Conservation (phyloP, 2,113 vertebrate genomes). For the Lucifuga dentata region DNA sequence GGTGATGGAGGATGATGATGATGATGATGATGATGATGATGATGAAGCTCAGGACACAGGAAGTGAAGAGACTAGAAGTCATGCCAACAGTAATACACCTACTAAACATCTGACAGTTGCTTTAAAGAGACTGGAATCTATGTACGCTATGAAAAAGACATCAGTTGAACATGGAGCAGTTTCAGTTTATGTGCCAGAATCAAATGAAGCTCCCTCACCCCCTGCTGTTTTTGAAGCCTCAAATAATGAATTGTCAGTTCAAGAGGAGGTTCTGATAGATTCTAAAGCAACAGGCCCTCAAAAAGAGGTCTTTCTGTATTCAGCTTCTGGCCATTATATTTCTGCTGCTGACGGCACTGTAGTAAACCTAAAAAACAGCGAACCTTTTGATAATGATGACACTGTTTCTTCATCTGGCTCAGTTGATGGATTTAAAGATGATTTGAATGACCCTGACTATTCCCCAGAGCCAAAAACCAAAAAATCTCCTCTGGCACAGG, state of each 20-base stretch:
- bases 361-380: neutral
- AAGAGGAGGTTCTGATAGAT: conserved; percentile 57
- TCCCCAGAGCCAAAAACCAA: conserved; percentile 46
- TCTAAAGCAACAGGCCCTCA: conserved; percentile 21
- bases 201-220: conserved; percentile 1
- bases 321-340: conserved; percentile 61
- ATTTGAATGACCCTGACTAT: conserved; percentile 73
- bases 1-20: conserved; percentile 40
- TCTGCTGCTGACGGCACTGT: conserved; percentile 28
- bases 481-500: conserved; percentile 8
- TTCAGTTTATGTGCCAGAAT: neutral
- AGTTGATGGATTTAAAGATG: conserved; percentile 64
- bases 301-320: conserved; percentile 62
- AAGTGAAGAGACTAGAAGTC: conserved; percentile 1
- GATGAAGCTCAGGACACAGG: conserved; percentile 33
- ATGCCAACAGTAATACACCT: conserved; percentile 55
- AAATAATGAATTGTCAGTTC: conserved; percentile 33
- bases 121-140: conserved; percentile 65
- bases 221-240: conserved; percentile 38
- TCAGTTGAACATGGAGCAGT: neutral
- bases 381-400: conserved; percentile 16
- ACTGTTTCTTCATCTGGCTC: conserved; percentile 56
- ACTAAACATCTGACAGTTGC: conserved; percentile 56
- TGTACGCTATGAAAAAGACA: conserved; percentile 27
- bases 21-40: too few species aligned